phyloP scores from a whole-genome alignment of 1,140 invertebrate genomes.

The Ericerus pela region DNA sequence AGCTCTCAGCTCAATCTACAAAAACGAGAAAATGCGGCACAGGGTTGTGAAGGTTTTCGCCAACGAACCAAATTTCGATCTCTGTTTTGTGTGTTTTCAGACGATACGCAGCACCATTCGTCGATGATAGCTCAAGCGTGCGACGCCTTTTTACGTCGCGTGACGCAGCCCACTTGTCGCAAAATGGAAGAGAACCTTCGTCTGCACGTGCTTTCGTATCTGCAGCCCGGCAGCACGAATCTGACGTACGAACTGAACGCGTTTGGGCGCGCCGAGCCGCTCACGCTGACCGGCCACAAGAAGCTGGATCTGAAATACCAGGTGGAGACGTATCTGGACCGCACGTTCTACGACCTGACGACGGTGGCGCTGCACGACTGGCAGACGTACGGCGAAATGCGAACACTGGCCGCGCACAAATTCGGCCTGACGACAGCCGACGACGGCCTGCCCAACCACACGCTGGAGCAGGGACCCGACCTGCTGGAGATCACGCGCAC shows the following conservation, averaged over 20 bases:
- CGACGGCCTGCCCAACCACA: constrained; percentile 88
- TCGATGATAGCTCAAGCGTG: not conserved
- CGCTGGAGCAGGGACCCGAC: constrained; percentile 93
- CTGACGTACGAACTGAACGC: not conserved
- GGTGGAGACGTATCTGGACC: constrained; percentile 83
- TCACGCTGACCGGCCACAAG: no score
- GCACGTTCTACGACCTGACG: constrained; percentile 94
- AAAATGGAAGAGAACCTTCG: not conserved
- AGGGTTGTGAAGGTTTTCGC: no score
- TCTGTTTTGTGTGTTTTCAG: no score
- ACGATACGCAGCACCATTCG: no score
- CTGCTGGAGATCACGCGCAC: constrained; percentile 96
- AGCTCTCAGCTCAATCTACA: no score
- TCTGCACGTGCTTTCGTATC: not conserved
- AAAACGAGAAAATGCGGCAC: no score
- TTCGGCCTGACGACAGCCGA: constrained; percentile 68
- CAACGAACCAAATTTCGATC: no score
- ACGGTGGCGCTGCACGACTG: constrained; percentile 94
- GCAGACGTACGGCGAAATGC: constrained; percentile 94
- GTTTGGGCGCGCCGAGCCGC: no score
- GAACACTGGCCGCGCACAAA: constrained; percentile 74
- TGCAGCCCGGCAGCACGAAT: not conserved
- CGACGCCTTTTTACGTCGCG: not conserved
- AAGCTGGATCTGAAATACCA: not conserved
- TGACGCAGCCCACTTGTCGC: not conserved